Evolutionary conservation across 2,113 vertebrate genomes (phyloP).

Genomic region (Tachysurus fulvidraco): DNA sequence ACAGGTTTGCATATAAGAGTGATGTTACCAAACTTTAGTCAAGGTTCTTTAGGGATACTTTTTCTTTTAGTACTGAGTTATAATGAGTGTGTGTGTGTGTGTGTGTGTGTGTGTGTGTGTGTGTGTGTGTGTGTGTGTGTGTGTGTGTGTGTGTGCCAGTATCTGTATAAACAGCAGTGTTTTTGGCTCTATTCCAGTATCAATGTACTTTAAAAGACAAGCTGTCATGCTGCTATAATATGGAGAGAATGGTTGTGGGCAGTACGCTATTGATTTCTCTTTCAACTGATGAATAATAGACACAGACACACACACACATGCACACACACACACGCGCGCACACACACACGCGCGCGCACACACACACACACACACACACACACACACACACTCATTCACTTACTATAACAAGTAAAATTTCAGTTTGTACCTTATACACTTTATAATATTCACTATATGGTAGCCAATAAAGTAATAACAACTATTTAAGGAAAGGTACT

Average conservation of each 20-base stretch:
- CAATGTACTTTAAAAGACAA: conserved; percentile 27
- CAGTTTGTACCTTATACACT: not conserved
- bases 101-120: not conserved
- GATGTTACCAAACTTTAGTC: not conserved
- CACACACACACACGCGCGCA: not conserved
- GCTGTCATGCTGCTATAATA: conserved; percentile 3
- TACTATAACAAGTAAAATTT: not conserved
- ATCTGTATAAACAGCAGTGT: not conserved
- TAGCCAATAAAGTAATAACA: not conserved
- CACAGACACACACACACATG: not conserved
- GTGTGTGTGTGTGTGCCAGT: not conserved
- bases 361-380: not conserved
- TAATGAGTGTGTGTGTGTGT: not conserved
- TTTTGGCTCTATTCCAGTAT: not conserved
- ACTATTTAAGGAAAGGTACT: not conserved
- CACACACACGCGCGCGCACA: not conserved
- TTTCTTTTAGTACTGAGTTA: not conserved
- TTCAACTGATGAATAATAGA: conserved; percentile 26
- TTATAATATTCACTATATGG: not conserved
- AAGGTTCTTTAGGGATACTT: not conserved
- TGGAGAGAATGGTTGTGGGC: conserved; percentile 10
- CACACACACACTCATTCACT: not conserved
- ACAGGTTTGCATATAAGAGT: not conserved
- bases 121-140: not conserved
- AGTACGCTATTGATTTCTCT: conserved; percentile 15